Percentiles rank a stretch among this genome's conserved stretches.
Evolutionary conservation across 2,797 vertebrate species (phyloP).

Genomic region (Siniperca scherzeri): DNA sequence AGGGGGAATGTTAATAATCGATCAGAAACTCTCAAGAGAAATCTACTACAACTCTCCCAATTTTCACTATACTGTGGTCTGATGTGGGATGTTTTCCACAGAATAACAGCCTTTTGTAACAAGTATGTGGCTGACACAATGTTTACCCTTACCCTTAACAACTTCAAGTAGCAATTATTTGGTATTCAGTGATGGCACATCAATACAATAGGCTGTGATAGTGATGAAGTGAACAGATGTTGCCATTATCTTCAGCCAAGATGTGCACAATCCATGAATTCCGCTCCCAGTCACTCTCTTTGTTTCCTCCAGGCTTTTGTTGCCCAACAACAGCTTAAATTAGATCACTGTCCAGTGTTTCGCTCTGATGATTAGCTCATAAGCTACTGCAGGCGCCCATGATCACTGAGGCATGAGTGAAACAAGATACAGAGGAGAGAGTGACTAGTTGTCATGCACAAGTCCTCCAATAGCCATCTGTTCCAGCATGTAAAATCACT

Average conservation of each 20-base stretch:
- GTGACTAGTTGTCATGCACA: slow-evolving; percentile 74
- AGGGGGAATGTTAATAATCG: slow-evolving; percentile 31
- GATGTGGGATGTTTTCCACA: slow-evolving; percentile 7
- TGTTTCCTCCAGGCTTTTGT: slow-evolving; percentile 66
- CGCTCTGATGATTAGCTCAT: slow-evolving; percentile 83
- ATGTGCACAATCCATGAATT: slow-evolving; percentile 59
- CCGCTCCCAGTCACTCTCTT: slow-evolving; percentile 29
- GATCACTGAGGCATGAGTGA: slow-evolving; percentile 69
- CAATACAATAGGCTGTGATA: not conserved
- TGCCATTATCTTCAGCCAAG: slow-evolving; percentile 52
- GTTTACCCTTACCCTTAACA: slow-evolving; percentile 25
- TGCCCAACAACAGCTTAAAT: slow-evolving; percentile 74
- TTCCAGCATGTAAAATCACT: slow-evolving; percentile 74
- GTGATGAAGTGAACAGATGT: slow-evolving; percentile 59
- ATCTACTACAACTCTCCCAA: slow-evolving; percentile 11
- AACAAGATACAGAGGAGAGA: slow-evolving; percentile 66
- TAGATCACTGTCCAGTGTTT: slow-evolving; percentile 80
- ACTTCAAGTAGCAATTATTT: slow-evolving; percentile 8
- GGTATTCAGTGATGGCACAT: slow-evolving; percentile 19
- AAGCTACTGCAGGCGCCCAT: slow-evolving; percentile 67
- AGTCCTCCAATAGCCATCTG: slow-evolving; percentile 81
- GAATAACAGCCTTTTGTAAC: not conserved
- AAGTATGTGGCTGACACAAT: not conserved
- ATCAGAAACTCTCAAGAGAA: slow-evolving; percentile 46
- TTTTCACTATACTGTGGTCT: slow-evolving; percentile 20